These are phyloP conservation scores for Halotydeus destructor DNA, from an alignment of 1,140 invertebrate genomes.

Conservation along the genomic window DNA sequence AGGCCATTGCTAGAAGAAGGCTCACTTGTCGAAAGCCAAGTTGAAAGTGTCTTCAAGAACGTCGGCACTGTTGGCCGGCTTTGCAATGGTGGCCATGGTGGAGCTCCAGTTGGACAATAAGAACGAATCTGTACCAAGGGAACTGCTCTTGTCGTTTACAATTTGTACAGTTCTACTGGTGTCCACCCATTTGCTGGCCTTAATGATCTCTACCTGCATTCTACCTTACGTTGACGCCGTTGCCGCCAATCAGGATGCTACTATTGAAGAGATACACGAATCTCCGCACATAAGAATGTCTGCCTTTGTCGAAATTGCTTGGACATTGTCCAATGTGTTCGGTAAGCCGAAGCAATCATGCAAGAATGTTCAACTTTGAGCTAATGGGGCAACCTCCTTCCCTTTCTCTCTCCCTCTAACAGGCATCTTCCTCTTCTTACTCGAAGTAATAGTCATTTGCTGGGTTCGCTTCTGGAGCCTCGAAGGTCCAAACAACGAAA, in stretches of 20 bases:
- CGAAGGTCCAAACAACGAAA: neutral
- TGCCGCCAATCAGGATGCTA: constrained; percentile 20
- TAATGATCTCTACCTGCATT: constrained; percentile 98
- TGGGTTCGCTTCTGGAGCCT: constrained; percentile 34
- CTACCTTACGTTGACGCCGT: constrained; percentile 40
- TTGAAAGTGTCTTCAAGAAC: constrained; percentile 5
- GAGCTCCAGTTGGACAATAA: constrained; percentile 52
- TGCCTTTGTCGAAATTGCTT: constrained; percentile 78
- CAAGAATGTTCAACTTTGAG: no score
- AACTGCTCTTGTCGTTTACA: constrained; percentile 77
- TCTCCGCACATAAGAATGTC: constrained; percentile 25
- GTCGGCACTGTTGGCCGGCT: constrained; percentile 6
- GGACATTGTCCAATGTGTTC: constrained; percentile 85
- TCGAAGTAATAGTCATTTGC: constrained; percentile 84
- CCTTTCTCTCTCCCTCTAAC: constrained; percentile 80
- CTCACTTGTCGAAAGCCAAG: constrained; percentile 34
- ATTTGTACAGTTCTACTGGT: constrained; percentile 86
- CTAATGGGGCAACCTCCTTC: no score
- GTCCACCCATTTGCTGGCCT: constrained; percentile 84
- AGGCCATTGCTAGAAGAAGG: constrained; percentile 58
- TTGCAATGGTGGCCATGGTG: constrained; percentile 51
- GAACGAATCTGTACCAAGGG: constrained; percentile 37
- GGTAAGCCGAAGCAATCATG: constrained; percentile 70
- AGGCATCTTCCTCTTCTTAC: constrained; percentile 68
- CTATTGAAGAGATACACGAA: neutral